Evolutionary conservation across 2,113 vertebrate genomes (phyloP).

Genomic region (Suricata suricatta): DNA sequence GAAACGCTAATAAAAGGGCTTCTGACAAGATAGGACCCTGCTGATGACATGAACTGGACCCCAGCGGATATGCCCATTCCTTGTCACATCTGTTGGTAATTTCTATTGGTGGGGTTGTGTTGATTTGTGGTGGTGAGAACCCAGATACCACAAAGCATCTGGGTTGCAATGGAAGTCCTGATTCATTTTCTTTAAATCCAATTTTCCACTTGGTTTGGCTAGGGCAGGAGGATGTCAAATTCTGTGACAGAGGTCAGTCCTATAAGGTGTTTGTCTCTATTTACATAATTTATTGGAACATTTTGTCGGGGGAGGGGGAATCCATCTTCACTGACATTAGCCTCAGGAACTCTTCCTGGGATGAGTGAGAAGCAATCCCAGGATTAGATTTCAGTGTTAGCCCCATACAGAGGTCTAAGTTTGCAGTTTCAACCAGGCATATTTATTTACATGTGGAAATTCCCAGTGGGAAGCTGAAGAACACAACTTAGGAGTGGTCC

Average conservation of each 20-base stretch:
- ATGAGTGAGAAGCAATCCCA: not conserved
- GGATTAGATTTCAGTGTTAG: not conserved
- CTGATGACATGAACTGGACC: not conserved
- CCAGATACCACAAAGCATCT: conserved; percentile 34
- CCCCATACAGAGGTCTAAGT: not conserved
- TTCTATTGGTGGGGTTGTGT: not conserved
- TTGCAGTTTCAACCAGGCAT: conserved; percentile 34
- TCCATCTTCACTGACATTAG: conserved; percentile 49
- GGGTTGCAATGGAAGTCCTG: conserved; percentile 60
- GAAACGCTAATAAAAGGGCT: not conserved
- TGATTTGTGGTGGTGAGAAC: conserved; percentile 41
- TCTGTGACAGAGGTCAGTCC: conserved; percentile 70
- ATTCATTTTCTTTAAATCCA: conserved; percentile 72
- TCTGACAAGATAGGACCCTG: not conserved
- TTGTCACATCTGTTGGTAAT: conserved; percentile 19
- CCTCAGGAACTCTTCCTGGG: not conserved
- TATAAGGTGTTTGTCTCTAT: conserved; percentile 66
- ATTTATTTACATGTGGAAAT: conserved; percentile 68
- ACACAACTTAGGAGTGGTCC: conserved; percentile 56
- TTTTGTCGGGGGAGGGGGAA: not conserved
- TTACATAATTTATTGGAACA: conserved; percentile 65
- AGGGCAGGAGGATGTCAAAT: conserved; percentile 54
- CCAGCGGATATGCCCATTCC: not conserved
- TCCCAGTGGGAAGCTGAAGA: conserved; percentile 54
- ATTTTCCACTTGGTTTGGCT: conserved; percentile 78